Evolutionary conservation across 1,140 invertebrate genomes (phyloP).

Genomic region (Diorhabda sublineata): DNA sequence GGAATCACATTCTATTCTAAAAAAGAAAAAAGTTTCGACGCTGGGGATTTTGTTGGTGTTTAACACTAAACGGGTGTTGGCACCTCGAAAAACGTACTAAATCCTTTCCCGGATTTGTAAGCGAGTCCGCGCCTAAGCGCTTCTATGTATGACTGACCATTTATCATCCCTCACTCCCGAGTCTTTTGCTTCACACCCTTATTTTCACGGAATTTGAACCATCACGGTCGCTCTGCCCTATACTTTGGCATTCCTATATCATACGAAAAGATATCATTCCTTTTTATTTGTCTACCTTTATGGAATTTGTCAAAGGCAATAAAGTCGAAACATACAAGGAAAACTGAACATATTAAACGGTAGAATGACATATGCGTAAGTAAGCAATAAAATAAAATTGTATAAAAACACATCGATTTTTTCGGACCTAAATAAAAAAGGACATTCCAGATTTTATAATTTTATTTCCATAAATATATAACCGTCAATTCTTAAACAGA

Average conservation of each 20-base stretch:
- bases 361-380: too few species aligned
- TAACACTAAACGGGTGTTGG: conserved; percentile 26
- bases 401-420: too few species aligned
- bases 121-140: conserved; percentile 32
- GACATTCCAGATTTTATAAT: too few species aligned
- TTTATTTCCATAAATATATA: too few species aligned
- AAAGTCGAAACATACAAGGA: background rate
- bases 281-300: conserved; percentile 9
- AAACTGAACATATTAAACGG: background rate
- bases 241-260: conserved; percentile 7
- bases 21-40: conserved; percentile 29
- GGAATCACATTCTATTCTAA: conserved; percentile 8
- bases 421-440: too few species aligned
- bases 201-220: conserved; percentile 12
- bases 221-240: conserved; percentile 4
- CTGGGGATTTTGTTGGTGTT: conserved; percentile 32
- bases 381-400: too few species aligned
- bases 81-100: conserved; percentile 26
- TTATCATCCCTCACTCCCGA: conserved; percentile 30
- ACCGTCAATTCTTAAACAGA: too few species aligned
- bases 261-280: conserved; percentile 9
- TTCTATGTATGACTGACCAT: conserved; percentile 35
- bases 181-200: conserved; percentile 18
- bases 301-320: background rate
- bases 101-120: conserved; percentile 35